Conservation (phyloP, 1,140 invertebrate genomes). For the Leucophenga varia region DNA sequence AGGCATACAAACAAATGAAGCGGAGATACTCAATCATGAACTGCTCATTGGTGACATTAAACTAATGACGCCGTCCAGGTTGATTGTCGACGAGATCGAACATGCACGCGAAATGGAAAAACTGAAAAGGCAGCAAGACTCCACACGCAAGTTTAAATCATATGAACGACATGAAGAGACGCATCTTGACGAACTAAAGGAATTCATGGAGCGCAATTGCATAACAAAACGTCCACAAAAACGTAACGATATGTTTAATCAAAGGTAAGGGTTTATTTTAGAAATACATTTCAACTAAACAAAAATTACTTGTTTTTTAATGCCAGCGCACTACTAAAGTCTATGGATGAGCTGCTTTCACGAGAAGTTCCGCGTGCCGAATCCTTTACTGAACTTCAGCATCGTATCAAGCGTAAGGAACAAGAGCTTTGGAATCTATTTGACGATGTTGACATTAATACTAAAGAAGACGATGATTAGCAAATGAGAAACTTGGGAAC, state of each 20-base stretch:
- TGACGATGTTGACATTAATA: constrained; percentile 23
- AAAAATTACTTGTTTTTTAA: constrained; percentile 2
- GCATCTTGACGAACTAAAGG: constrained; percentile 38
- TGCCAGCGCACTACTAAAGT: constrained; percentile 30
- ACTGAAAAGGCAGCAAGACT: constrained; percentile 6
- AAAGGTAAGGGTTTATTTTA: constrained; percentile 6
- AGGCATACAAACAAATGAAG: constrained; percentile 44
- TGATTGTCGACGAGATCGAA: constrained; percentile 18
- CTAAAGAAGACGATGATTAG: no score
- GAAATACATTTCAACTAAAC: constrained; percentile 7
- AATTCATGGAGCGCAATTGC: constrained; percentile 34
- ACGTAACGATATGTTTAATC: constrained; percentile 5
- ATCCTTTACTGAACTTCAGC: constrained; percentile 36
- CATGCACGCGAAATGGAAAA: neutral
- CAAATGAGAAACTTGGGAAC: no score
- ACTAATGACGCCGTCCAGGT: constrained; percentile 25
- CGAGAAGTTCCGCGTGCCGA: constrained; percentile 34
- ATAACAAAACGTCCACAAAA: constrained; percentile 34
- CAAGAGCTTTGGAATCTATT: constrained; percentile 40
- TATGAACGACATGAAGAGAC: constrained; percentile 35
- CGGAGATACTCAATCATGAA: constrained; percentile 36
- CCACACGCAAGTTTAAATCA: constrained; percentile 27
- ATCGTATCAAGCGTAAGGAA: constrained; percentile 42
- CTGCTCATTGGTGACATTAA: constrained; percentile 33
- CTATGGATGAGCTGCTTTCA: constrained; percentile 45